Conservation (phyloP, 1,140 invertebrate genomes). For the Metaphire vulgaris region DNA sequence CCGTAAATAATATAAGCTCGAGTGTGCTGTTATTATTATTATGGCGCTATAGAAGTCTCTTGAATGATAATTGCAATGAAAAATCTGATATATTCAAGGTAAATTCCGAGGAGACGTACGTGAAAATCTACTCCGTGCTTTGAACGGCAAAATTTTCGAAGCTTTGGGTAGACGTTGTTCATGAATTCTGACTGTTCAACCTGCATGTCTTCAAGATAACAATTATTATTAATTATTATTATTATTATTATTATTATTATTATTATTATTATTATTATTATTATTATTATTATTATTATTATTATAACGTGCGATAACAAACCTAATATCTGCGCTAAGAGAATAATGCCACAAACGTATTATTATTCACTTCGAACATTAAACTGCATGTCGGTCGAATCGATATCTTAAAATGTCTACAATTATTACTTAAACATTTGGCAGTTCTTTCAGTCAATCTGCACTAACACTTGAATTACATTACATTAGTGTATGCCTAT, state of each 20-base stretch:
- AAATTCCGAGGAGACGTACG: constrained; percentile 46
- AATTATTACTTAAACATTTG: too few species aligned
- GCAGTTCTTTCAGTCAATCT: too few species aligned
- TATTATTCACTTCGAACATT: not conserved
- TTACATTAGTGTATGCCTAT: too few species aligned
- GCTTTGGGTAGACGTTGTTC: constrained; percentile 39
- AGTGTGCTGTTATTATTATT: not conserved
- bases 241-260: not conserved
- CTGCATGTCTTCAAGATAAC: constrained; percentile 39
- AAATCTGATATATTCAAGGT: too few species aligned
- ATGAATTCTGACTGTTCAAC: constrained; percentile 41
- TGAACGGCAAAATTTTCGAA: constrained; percentile 41
- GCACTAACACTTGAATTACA: too few species aligned
- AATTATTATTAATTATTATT: not conserved
- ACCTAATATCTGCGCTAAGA: not conserved
- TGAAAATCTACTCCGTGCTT: constrained; percentile 46
- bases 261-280: not conserved
- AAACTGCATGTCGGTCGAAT: not conserved
- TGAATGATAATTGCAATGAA: not conserved
- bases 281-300: not conserved
- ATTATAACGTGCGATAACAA: not conserved
- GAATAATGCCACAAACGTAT: not conserved
- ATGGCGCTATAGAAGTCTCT: not conserved
- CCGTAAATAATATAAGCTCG: not conserved
- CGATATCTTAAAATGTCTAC: too few species aligned